Conservation (phyloP, 2,888 invertebrate species). For the Drosophila affinis region DNA sequence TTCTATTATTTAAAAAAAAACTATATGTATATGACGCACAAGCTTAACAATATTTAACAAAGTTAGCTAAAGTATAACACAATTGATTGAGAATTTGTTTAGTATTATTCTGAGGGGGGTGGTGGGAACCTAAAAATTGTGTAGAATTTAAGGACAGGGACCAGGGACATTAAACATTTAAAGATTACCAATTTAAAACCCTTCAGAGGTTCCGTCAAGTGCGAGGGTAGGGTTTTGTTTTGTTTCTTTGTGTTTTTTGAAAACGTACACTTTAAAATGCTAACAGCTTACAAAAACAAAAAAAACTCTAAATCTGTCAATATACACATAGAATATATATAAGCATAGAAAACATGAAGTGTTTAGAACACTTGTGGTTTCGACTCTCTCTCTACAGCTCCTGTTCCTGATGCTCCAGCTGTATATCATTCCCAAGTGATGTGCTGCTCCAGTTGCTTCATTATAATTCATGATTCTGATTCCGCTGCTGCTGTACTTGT, state of each 20-base stretch:
- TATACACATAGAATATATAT: not conserved
- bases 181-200: slow-evolving; percentile 1
- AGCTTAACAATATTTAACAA: slow-evolving; percentile 75
- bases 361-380: slow-evolving; percentile 9
- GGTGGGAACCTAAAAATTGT: not conserved
- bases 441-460: not conserved
- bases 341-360: slow-evolving; percentile 6
- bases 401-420: slow-evolving; percentile 16
- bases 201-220: slow-evolving; percentile 22
- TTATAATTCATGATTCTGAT: not conserved
- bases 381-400: slow-evolving; percentile 11
- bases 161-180: not conserved
- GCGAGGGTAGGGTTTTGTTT: not conserved
- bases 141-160: not conserved
- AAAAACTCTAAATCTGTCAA: slow-evolving; percentile 2
- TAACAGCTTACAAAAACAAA: slow-evolving; percentile 28
- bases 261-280: slow-evolving; percentile 39
- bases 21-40: slow-evolving; percentile 19
- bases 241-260: slow-evolving; percentile 21
- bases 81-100: slow-evolving; percentile 30
- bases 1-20: not conserved
- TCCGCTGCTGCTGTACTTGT: slow-evolving; percentile 11
- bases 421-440: not conserved
- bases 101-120: not conserved
- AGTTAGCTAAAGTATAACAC: slow-evolving; percentile 56